Percentiles rank a stretch among this genome's conserved stretches.
phyloP scores from a whole-genome alignment of 1,140 invertebrate genomes.

The Diorhabda elongata region DNA sequence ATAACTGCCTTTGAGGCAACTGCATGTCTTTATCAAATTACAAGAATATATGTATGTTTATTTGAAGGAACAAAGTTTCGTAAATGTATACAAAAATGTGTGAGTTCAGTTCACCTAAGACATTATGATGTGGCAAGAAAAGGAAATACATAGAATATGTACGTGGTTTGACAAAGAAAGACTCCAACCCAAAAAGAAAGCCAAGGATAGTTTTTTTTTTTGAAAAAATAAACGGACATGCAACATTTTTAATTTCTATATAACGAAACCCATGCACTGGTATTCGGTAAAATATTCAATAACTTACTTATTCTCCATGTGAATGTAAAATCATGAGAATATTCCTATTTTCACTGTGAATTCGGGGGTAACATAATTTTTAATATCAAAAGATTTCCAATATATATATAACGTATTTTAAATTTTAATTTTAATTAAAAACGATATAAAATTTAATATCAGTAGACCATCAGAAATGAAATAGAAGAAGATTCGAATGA shows the following conservation, averaged over 20 bases:
- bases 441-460: too few species aligned
- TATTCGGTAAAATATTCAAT: too few species aligned
- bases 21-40: conserved; percentile 23
- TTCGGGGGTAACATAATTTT: too few species aligned
- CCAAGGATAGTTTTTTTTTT: conserved; percentile 7
- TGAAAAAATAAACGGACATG: conserved; percentile 21
- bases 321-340: too few species aligned
- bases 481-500: too few species aligned
- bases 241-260: conserved; percentile 22
- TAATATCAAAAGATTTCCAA: too few species aligned
- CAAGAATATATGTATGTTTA: conserved; percentile 20
- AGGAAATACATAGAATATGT: conserved; percentile 15
- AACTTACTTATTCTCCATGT: too few species aligned
- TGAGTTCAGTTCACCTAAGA: conserved; percentile 5
- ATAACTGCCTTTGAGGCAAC: conserved; percentile 33
- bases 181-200: conserved; percentile 35
- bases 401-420: too few species aligned
- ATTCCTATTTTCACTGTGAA: too few species aligned
- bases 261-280: conserved; percentile 29
- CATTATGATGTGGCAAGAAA: neutral
- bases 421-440: too few species aligned
- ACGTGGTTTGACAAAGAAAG: conserved; percentile 11
- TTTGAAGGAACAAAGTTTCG: conserved; percentile 22
- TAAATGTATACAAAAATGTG: conserved; percentile 27
- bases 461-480: too few species aligned